Evolutionary conservation across 2,113 vertebrate genomes (phyloP), one percentile per base, ranked within the genome.

Genomic region (Indri indri): DNA sequence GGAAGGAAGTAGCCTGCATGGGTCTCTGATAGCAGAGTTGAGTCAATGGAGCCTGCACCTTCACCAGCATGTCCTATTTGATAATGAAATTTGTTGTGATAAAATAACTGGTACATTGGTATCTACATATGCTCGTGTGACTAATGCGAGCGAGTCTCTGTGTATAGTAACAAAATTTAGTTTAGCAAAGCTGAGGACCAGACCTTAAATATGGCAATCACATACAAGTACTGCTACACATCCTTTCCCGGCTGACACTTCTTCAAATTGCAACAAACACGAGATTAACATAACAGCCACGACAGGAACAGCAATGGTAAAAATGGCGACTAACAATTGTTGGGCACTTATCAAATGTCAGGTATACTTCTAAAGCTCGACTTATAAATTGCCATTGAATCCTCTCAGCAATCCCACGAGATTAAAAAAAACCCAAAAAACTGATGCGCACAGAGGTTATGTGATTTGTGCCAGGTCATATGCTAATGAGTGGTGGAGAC

Each of bases 191-290:
- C 57, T 68, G 59, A 89, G 42, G 74, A 66, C n/a, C 52, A 95
- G 81, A 80, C 63, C 59, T 96, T 50, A 65, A 77, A n/a, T 3
- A 1, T 74, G 71, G 45, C 27, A 86, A 34, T 95, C 40, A 18
- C 16, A 14, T 34, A 74, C 50, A 88, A 94, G 50, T 61, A 54
- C 81, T 23, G 7, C 66, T 61, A 57, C 47, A 8, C 77, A 92
- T 77, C 23, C 66, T 94, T 95, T 93, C 76, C 90, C 85, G 85
- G 81, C 71, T 90, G 82, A 96, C 27, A 73, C 52, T 81, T 92
- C 61, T 84, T 95, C 71, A 92, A 76, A 82, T 88, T 79, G 86
- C 66, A 96, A 63, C 66, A 88, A 66, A 84, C 74, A 95, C 30
- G 73, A 87, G 45, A 88, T 91, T 70, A 92, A 91, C 68, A 3